Evolutionary conservation across 2,113 vertebrate genomes (phyloP), one percentile per base, ranked within the genome.

Genomic region (Limnothrissa miodon): DNA sequence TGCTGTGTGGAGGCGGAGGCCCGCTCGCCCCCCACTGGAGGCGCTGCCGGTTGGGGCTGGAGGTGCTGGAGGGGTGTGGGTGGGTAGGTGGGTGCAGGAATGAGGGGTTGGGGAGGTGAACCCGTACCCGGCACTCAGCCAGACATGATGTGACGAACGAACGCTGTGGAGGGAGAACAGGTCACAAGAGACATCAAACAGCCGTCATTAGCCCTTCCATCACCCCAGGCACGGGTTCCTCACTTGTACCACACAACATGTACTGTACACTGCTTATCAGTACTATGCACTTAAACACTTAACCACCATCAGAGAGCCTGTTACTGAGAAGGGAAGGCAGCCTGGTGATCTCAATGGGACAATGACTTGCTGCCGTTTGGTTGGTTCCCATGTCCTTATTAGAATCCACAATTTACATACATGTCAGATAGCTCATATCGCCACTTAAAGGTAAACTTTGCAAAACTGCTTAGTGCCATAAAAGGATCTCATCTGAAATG

Each of bases 71-170:
- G 53, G 70, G 80, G 82, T 45, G 82, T 45, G 46, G 10, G 29
- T 56, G 62, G 39, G 74, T 81, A 48, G 82, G 45, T 39, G 78
- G 83, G 45, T 39, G 78, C 81, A 86, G 78, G 82, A 87, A 80
- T 85, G 84, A 42, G 45, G 82, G 74, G 42, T 74, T 45, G 78
- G 82, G 81, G 84, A 85, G 79, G 81, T 59, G 66, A 74, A 5
- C 84, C 87, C 91, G 59, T 89, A 87, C 83, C 89, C 90, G 78
- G 89, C 91, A 88, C 87, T 94, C 93, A 94, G 92, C 92, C 93
- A 85, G 93, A 93, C 92, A 95, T 89, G 93, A 94, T 92, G 91
- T 93, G 93, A 83, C 91, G 93, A 85, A 94, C 94, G 87, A 95
- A 94, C 79, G 85, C 93, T 94, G 93, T 86, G 85, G 88, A 93